Evolutionary conservation across 2,113 vertebrate species (phyloP).

Genomic region (Tinamus guttatus): DNA sequence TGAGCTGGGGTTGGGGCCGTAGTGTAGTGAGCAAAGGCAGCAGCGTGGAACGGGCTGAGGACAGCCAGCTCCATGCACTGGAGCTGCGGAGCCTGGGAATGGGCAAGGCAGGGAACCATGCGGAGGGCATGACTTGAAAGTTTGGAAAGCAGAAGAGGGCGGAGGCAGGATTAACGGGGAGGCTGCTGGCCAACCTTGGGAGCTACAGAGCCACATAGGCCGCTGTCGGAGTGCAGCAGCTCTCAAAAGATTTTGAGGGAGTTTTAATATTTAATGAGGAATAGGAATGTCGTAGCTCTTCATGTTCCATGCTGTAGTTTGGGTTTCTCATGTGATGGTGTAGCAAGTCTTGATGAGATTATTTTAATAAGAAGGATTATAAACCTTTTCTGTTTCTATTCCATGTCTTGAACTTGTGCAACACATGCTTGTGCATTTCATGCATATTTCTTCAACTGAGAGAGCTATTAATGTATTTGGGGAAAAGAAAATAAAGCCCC

Average conservation of each 20-base stretch:
- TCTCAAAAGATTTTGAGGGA: neutral
- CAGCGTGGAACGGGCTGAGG: neutral
- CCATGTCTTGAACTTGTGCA: neutral
- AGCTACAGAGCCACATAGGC: neutral
- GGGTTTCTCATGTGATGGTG: neutral
- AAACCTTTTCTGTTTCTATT: neutral
- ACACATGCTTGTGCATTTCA: neutral
- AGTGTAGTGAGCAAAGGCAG: neutral
- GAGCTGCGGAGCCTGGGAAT: rapidly evolving
- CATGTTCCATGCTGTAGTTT: neutral
- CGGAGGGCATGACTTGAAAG: neutral
- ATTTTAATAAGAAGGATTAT: neutral
- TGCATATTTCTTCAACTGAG: neutral
- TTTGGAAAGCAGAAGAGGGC: neutral
- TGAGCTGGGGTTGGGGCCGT: neutral
- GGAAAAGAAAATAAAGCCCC: neutral
- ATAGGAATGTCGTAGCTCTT: neutral
- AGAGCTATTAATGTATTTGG: neutral
- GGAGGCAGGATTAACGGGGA: neutral
- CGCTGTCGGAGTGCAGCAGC: neutral
- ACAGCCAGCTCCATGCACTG: rapidly evolving
- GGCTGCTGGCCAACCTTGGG: neutral
- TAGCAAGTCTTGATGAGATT: neutral
- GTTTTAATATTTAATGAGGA: neutral
- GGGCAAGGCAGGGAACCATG: neutral